A percentile compares a stretch with the other conserved stretches of the same genome.
Evolutionary conservation across 2,888 invertebrate genomes (phyloP).

Genomic region (Lithosia quadra): DNA sequence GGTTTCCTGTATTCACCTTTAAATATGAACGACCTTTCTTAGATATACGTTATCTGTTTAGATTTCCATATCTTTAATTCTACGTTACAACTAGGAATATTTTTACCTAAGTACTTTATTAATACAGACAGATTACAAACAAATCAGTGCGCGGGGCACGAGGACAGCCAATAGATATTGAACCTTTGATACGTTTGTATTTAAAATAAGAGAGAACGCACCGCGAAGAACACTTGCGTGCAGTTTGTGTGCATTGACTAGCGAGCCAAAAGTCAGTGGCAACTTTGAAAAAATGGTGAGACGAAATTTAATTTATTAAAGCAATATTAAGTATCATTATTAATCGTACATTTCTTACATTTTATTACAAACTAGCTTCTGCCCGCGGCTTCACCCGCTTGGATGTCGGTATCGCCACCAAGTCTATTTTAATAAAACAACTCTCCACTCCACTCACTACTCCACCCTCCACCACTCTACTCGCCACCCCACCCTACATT

Average conservation of each 20-base stretch:
- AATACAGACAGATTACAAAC: conserved; percentile 49
- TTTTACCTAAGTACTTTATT: conserved; percentile 10
- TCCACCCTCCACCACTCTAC: too few species aligned
- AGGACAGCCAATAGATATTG: conserved; percentile 30
- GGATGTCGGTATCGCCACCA: too few species aligned
- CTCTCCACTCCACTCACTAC: too few species aligned
- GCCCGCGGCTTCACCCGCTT: too few species aligned
- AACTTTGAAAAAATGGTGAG: neutral
- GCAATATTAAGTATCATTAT: too few species aligned
- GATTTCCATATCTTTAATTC: neutral
- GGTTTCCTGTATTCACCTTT: neutral
- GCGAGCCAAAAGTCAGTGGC: neutral
- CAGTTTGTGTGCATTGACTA: conserved; percentile 1
- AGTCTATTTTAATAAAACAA: too few species aligned
- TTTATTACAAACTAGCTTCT: too few species aligned
- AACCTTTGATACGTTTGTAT: conserved; percentile 59
- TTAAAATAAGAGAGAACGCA: conserved; percentile 35
- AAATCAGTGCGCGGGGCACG: conserved; percentile 46
- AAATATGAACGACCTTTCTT: neutral
- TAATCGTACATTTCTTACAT: too few species aligned
- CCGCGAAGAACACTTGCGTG: neutral
- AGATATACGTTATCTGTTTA: neutral
- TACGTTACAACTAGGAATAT: neutral
- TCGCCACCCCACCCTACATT: too few species aligned
- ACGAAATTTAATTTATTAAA: neutral